Evolutionary conservation across 2,888 invertebrate species (phyloP).

Genomic region (Drosophila prostipennis): DNA sequence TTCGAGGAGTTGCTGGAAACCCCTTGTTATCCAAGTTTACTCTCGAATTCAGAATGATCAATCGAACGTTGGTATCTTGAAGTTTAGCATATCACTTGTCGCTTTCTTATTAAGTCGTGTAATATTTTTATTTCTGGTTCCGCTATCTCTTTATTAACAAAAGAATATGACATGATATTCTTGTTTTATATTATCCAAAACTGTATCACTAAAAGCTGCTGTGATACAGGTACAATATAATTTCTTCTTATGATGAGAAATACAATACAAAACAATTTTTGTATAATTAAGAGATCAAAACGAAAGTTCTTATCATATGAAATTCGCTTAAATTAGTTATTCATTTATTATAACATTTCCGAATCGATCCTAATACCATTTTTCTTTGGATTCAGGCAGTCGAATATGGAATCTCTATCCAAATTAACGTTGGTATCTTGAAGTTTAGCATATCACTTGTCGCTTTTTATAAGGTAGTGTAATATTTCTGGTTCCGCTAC

Average conservation of each 20-base stretch:
- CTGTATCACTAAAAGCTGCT: neutral
- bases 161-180: neutral
- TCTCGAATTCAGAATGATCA: neutral
- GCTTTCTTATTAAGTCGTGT: neutral
- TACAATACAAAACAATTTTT: too few relatives aligned
- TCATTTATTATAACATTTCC: neutral
- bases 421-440: conserved; percentile 5
- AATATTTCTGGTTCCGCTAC: neutral
- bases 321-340: neutral
- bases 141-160: neutral
- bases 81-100: neutral
- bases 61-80: neutral
- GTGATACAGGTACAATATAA: neutral
- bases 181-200: neutral
- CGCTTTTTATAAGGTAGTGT: neutral
- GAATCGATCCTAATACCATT: neutral
- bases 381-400: too few relatives aligned
- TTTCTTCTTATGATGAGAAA: neutral
- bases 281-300: too few relatives aligned
- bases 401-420: neutral
- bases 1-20: neutral
- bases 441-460: neutral
- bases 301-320: too few relatives aligned
- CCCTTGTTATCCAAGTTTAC: neutral
- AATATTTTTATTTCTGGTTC: conserved; percentile 1